phyloP scores from a whole-genome alignment of 2,888 invertebrate genomes.

The Toxonevra muliebris region DNA sequence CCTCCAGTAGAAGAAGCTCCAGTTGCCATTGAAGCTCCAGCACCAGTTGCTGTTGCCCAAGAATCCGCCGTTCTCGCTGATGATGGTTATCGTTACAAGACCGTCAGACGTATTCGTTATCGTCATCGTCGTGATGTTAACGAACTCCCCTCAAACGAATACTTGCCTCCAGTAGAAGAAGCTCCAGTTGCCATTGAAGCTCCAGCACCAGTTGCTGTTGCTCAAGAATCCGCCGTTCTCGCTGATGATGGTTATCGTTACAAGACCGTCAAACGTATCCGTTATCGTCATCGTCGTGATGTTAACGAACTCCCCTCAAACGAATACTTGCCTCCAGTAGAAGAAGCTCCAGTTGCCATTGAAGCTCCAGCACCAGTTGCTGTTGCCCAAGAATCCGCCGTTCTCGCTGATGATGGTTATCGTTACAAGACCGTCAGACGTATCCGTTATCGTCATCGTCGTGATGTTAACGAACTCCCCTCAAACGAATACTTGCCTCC shows the following conservation, averaged over 20 bases:
- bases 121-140: conserved; percentile 38
- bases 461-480: conserved; percentile 43
- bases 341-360: conserved; percentile 25
- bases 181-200: conserved; percentile 27
- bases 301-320: conserved; percentile 44
- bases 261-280: conserved; percentile 58
- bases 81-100: conserved; percentile 32
- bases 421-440: conserved; percentile 44
- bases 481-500: conserved; percentile 44
- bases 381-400: conserved; percentile 32
- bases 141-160: conserved; percentile 36
- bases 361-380: conserved; percentile 18
- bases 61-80: conserved; percentile 27
- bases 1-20: conserved; percentile 37
- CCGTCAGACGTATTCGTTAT: conserved; percentile 30
- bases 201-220: conserved; percentile 26
- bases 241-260: conserved; percentile 60
- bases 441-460: conserved; percentile 40
- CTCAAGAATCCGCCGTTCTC: conserved; percentile 33
- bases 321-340: conserved; percentile 39
- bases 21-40: conserved; percentile 28
- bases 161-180: conserved; percentile 36
- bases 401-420: conserved; percentile 42
- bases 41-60: conserved; percentile 25
- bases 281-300: conserved; percentile 42